Percentiles rank a stretch among this genome's conserved stretches.
Evolutionary conservation across 2,113 vertebrate genomes (phyloP).

Genomic region (Illadopsis cleaveri): DNA sequence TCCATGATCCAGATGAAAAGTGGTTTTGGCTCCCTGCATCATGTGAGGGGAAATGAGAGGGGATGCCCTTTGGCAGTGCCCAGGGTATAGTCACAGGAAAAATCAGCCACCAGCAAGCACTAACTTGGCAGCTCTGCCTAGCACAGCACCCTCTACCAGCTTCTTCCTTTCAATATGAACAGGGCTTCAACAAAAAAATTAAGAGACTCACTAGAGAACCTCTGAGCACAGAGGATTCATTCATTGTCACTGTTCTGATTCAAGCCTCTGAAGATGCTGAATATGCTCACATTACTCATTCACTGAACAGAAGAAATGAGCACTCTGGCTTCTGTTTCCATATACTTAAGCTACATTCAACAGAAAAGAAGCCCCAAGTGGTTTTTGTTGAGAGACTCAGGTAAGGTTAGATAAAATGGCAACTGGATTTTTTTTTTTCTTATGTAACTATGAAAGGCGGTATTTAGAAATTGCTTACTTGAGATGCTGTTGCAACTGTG

Average conservation of each 20-base stretch:
- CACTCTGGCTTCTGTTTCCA: neutral
- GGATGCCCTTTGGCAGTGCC: neutral
- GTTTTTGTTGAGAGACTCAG: neutral
- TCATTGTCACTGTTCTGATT: neutral
- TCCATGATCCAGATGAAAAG: neutral
- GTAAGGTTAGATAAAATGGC: neutral
- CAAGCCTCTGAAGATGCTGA: neutral
- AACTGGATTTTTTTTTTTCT: neutral
- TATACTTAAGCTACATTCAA: neutral
- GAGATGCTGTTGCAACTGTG: neutral
- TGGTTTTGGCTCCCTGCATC: neutral
- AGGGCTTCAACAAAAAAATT: neutral
- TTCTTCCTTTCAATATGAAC: neutral
- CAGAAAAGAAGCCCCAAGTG: neutral
- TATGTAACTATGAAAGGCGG: neutral
- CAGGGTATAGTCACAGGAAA: neutral
- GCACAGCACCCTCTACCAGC: neutral
- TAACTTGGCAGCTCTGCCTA: rapidly evolving
- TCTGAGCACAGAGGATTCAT: neutral
- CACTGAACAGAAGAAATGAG: neutral
- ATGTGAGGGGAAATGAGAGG: neutral
- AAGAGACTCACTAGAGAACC: neutral
- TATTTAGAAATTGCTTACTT: neutral
- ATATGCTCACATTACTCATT: neutral
- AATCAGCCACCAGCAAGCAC: neutral